Percentiles rank a stretch among this genome's conserved stretches.
Conservation (phyloP, 2,888 invertebrate genomes). For the Drosophila koepferae region DNA sequence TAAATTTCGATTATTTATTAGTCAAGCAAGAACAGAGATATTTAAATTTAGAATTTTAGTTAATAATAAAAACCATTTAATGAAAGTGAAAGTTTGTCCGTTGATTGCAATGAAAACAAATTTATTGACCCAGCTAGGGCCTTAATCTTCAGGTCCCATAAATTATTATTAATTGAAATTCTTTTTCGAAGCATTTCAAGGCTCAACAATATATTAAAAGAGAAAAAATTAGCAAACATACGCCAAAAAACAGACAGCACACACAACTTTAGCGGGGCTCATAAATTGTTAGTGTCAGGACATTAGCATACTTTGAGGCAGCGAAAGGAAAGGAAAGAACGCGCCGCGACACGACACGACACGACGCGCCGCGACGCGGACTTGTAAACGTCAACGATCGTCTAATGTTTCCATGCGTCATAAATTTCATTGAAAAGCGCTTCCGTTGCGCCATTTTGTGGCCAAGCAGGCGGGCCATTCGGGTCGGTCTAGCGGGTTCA, state of each 20-base stretch:
- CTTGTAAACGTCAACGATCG: conserved; percentile 82
- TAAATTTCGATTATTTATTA: no score
- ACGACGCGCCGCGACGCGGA: conserved; percentile 42
- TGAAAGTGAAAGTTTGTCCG: background rate
- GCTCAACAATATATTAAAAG: conserved; percentile 1
- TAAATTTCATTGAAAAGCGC: conserved; percentile 83
- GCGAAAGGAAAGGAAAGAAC: conserved; percentile 21
- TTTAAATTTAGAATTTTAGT: no score
- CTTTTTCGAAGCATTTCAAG: conserved; percentile 59
- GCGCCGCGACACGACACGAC: conserved; percentile 4
- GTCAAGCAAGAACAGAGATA: no score
- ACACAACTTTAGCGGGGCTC: conserved; percentile 60
- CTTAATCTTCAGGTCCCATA: conserved; percentile 64
- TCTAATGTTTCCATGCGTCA: conserved; percentile 83
- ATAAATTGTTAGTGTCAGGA: conserved; percentile 72
- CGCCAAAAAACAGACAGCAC: conserved; percentile 60
- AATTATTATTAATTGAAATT: conserved; percentile 84
- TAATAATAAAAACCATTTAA: no score
- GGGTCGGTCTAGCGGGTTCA: conserved; percentile 18
- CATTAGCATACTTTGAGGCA: conserved; percentile 56
- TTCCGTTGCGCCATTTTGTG: conserved; percentile 80
- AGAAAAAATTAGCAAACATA: conserved; percentile 56
- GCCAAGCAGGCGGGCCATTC: conserved; percentile 20
- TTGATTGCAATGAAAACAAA: background rate
- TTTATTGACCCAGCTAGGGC: background rate